Evolutionary conservation across 2,888 invertebrate genomes (phyloP).

Genomic region (Bombylius discolor): DNA sequence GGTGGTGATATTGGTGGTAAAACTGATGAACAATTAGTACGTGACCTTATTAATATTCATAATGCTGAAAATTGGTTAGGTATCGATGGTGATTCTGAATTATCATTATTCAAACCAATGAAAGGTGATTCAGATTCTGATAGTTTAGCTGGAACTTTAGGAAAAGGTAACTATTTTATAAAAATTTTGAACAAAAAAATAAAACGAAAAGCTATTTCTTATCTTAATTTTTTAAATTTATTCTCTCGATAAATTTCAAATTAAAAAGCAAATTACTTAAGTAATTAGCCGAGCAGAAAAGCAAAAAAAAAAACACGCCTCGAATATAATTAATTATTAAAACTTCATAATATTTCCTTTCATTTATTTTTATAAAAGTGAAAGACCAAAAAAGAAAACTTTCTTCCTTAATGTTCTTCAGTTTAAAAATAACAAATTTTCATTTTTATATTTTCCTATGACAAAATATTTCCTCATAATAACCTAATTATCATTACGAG

Average conservation of each 20-base stretch:
- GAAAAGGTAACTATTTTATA: neutral
- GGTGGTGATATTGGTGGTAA: slow-evolving; percentile 80
- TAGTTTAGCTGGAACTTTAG: slow-evolving; percentile 18
- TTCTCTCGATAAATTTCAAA: neutral
- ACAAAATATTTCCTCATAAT: too few species aligned
- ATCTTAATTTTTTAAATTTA: neutral
- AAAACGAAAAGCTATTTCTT: neutral
- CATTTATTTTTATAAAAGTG: too few species aligned
- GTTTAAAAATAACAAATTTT: too few species aligned
- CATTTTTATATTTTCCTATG: too few species aligned
- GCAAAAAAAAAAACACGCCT: too few species aligned
- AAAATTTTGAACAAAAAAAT: too few species aligned
- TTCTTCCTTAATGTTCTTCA: too few species aligned
- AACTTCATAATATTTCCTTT: too few species aligned
- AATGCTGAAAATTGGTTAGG: slow-evolving; percentile 91
- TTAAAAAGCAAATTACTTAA: neutral
- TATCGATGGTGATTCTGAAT: slow-evolving; percentile 75
- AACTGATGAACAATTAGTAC: slow-evolving; percentile 75
- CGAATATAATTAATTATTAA: too few species aligned
- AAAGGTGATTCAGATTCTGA: slow-evolving; percentile 53
- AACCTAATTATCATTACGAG: too few species aligned
- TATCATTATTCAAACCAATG: slow-evolving; percentile 63
- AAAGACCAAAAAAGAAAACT: too few species aligned
- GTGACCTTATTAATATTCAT: slow-evolving; percentile 81
- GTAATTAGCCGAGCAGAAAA: neutral